Percentiles rank a stretch among this genome's conserved stretches.
Evolutionary conservation across 1,140 invertebrate species (phyloP).

Genomic region (Idris sp.): DNA sequence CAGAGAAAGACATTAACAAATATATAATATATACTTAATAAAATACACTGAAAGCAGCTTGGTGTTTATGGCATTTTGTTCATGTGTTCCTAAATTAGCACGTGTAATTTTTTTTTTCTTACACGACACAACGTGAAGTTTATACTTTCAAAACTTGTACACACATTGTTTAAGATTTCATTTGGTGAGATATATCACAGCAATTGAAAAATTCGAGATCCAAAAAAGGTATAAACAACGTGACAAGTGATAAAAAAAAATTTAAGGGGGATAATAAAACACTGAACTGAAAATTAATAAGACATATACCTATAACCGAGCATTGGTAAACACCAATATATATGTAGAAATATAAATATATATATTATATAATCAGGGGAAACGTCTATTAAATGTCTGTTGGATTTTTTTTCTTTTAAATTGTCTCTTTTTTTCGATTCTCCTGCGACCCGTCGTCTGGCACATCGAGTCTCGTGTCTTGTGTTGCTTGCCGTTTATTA

Average conservation of each 20-base stretch:
- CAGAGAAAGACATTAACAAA: constrained; percentile 68
- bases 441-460: constrained; percentile 73
- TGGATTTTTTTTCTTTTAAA: too few species aligned
- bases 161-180: constrained; percentile 1
- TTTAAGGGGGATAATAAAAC: too few species aligned
- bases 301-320: constrained; percentile 54
- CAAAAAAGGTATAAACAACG: constrained; percentile 20
- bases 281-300: constrained; percentile 37
- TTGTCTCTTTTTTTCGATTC: constrained; percentile 59
- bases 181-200: constrained; percentile 1
- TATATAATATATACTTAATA: constrained; percentile 72
- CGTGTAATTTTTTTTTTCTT: constrained; percentile 61
- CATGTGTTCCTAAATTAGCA: constrained; percentile 66
- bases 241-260: constrained; percentile 35
- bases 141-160: neutral
- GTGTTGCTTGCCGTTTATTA: constrained; percentile 73
- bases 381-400: constrained; percentile 38
- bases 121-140: constrained; percentile 32
- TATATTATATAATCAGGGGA: constrained; percentile 13
- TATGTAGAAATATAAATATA: constrained; percentile 11
- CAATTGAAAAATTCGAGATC: constrained; percentile 16
- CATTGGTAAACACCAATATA: constrained; percentile 47
- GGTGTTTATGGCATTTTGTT: constrained; percentile 74
- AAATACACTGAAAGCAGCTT: constrained; percentile 78
- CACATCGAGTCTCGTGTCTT: constrained; percentile 77